A percentile compares a stretch with the other conserved stretches of the same genome.
phyloP scores from a whole-genome alignment of 2,888 invertebrate genomes.

The Mythimna albipuncta region DNA sequence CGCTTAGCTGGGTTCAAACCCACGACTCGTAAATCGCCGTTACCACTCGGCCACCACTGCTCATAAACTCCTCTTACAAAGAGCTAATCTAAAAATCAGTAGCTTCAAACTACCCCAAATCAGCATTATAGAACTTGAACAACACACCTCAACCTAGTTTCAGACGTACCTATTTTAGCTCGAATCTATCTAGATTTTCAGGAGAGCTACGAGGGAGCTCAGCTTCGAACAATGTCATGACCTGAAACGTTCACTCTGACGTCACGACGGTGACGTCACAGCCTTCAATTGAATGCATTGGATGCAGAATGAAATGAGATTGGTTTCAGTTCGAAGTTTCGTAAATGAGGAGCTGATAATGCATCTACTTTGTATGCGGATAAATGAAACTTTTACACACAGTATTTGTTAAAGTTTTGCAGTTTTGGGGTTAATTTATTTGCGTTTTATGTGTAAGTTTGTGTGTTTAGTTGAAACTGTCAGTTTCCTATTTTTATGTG shows the following conservation, averaged over 20 bases:
- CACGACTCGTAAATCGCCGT: too few relatives aligned
- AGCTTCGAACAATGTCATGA: constrained; percentile 45
- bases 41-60: too few relatives aligned
- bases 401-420: background rate
- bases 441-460: background rate
- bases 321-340: constrained; percentile 21
- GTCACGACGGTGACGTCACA: constrained; percentile 48
- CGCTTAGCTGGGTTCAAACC: too few relatives aligned
- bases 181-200: constrained; percentile 34
- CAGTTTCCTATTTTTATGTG: background rate
- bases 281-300: constrained; percentile 28
- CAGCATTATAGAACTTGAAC: constrained; percentile 2
- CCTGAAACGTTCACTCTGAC: constrained; percentile 48
- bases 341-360: constrained; percentile 17
- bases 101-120: constrained; percentile 9
- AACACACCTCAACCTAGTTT: constrained; percentile 30
- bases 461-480: background rate
- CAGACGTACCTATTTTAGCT: constrained; percentile 14
- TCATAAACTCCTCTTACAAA: background rate
- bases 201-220: constrained; percentile 16
- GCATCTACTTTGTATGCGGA: constrained; percentile 6
- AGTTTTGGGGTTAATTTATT: constrained; percentile 1
- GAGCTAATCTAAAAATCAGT: background rate
- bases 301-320: constrained; percentile 41
- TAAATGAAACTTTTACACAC: background rate